Conservation (phyloP, 2,888 invertebrate species). For the Aleiodes testaceus region DNA sequence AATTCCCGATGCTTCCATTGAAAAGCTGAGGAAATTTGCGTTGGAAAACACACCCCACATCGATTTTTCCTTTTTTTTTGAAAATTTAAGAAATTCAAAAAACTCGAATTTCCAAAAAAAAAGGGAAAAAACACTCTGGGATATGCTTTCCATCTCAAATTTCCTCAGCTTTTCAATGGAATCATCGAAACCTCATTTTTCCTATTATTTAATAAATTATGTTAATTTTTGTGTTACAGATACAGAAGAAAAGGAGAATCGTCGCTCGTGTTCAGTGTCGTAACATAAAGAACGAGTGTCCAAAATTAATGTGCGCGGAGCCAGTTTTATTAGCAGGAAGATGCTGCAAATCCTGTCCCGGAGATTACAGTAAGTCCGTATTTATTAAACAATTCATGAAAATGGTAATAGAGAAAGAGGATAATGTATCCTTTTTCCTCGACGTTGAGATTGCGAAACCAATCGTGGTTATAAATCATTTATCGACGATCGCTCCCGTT, state of each 20-base stretch:
- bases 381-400: background rate
- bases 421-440: slow-evolving; percentile 26
- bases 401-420: slow-evolving; percentile 1
- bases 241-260: slow-evolving; percentile 89
- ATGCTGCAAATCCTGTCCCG: slow-evolving; percentile 95
- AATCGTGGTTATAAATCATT: slow-evolving; percentile 58
- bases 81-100: too few species aligned
- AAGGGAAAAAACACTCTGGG: too few species aligned
- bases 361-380: slow-evolving; percentile 81
- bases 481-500: slow-evolving; percentile 55
- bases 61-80: too few species aligned
- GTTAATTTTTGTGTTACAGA: slow-evolving; percentile 76
- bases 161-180: background rate
- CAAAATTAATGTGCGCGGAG: slow-evolving; percentile 88
- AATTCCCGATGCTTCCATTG: too few species aligned
- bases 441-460: slow-evolving; percentile 34
- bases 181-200: slow-evolving; percentile 29
- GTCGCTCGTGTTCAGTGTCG: slow-evolving; percentile 92
- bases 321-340: slow-evolving; percentile 88
- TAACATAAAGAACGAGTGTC: slow-evolving; percentile 94
- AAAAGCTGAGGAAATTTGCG: too few species aligned
- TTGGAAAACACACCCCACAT: too few species aligned
- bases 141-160: too few species aligned
- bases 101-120: too few species aligned
- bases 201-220: slow-evolving; percentile 42